Base-by-base conservation (phyloP, 2,888 invertebrate genomes). In the Drosophila anomelani region DNA sequence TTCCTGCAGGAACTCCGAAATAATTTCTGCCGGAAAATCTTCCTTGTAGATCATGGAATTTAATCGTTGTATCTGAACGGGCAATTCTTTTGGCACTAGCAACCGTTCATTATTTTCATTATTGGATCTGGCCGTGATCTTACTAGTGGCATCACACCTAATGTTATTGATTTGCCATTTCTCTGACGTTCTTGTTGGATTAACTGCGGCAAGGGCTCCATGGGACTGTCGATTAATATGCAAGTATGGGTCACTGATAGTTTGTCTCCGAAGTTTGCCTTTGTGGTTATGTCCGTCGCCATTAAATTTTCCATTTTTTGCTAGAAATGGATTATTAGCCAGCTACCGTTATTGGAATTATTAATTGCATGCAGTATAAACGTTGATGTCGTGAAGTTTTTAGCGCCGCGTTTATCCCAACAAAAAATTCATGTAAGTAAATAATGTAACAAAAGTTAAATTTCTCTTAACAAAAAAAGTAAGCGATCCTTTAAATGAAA, bases 261-360 rank as follows among this genome's bases (percentile, higher is more conserved):
- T 91, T 82, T 90, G 82, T 85, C 91, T 90, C 86, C 91, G 90
- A 78, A 85, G 70, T 81, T 90, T 91, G 83, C 88, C 89, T 77
- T 78, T 78, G 75, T 75, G 69, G 83, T 75, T 78, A 36, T 46
- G 64, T 61, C 57, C 67, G 76, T 26, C 59, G 61, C 39, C 64
- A 83, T 55, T 71, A 67, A 58, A 49, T 34, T 70, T 67, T 67
- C 85, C 79, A 79, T 88, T 88, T 85, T 88, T 88, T 87, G 91
- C 92, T 92, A 92, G 77, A 91, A 93, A 92, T 90, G 92, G 92
- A 91, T 93, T 92, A 92, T 88, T 86, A 69, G 81, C 74, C 76
- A 73, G 83, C 89, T 88, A 83, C 59, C 62, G 78, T 90, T 88
- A 90, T 60, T 75, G 61, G 74, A 26, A 55, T 58, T 49, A 70